A percentile compares a stretch with the other conserved stretches of the same genome.
Evolutionary conservation across 2,888 invertebrate genomes (phyloP).

Genomic region (Spialia ferax): DNA sequence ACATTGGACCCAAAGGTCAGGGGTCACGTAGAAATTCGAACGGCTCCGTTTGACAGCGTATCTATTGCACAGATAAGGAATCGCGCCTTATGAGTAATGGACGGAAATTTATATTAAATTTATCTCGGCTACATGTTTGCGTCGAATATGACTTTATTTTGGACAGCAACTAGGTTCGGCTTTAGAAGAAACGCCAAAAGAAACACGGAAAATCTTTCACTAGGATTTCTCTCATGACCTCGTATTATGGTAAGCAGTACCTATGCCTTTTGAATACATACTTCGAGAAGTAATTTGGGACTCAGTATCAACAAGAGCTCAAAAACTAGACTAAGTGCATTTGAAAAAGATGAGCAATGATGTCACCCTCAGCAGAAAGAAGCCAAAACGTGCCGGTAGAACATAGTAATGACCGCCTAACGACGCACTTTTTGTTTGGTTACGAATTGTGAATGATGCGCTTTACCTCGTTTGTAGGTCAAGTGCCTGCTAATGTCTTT

Average conservation of each 20-base stretch:
- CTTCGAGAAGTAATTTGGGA: too few relatives aligned
- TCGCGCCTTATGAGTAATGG: constrained; percentile 31
- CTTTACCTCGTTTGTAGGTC: constrained; percentile 42
- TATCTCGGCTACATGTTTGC: constrained; percentile 11
- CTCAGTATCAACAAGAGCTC: too few relatives aligned
- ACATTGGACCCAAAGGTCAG: constrained; percentile 67
- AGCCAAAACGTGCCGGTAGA: constrained; percentile 48
- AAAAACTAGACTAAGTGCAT: too few relatives aligned
- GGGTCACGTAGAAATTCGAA: constrained; percentile 68
- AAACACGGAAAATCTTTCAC: background rate
- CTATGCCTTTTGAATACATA: background rate
- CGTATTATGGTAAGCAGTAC: background rate
- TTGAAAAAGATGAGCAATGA: constrained; percentile 41
- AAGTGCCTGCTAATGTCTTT: constrained; percentile 35
- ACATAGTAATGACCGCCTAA: constrained; percentile 56
- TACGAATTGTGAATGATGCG: constrained; percentile 25
- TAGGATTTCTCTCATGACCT: background rate
- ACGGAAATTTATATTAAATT: constrained; percentile 26
- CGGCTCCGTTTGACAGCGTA: constrained; percentile 60
- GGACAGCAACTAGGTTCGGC: background rate
- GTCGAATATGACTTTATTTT: constrained; percentile 1
- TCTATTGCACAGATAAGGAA: constrained; percentile 59
- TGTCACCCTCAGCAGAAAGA: constrained; percentile 58
- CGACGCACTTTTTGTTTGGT: constrained; percentile 50
- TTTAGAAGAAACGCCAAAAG: background rate